These are phyloP conservation scores for Vanessa atalanta DNA, from an alignment of 1,140 invertebrate genomes.

Conservation along the genomic window DNA sequence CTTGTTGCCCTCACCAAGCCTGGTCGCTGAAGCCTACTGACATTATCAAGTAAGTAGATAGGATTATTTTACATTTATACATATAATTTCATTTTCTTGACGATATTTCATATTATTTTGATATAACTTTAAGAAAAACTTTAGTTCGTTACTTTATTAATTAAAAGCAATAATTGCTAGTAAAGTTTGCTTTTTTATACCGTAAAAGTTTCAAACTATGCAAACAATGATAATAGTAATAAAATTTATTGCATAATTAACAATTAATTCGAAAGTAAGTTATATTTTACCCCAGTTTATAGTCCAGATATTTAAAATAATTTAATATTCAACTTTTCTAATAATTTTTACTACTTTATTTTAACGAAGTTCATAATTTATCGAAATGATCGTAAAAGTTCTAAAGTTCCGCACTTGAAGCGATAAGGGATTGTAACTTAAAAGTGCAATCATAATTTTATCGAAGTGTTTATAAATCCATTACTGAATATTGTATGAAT, in stretches of 20 bases:
- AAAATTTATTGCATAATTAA: no score
- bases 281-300: no score
- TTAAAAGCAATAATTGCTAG: no score
- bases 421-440: neutral
- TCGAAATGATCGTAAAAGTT: constrained; percentile 18
- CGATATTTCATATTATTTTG: no score
- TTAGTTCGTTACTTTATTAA: no score
- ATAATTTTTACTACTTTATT: neutral
- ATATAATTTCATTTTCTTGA: no score
- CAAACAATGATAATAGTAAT: no score
- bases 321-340: neutral
- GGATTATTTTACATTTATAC: neutral
- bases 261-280: no score
- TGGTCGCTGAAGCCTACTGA: constrained; percentile 39
- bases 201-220: no score
- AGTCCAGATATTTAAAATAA: no score
- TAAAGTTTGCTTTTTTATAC: no score
- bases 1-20: constrained; percentile 62
- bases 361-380: neutral
- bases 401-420: constrained; percentile 10
- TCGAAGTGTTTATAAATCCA: neutral
- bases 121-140: no score
- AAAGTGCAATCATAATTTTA: constrained; percentile 2
- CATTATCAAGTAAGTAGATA: constrained; percentile 24
- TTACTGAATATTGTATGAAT: neutral